Percentiles rank a stretch among this genome's conserved stretches.
Evolutionary conservation across 1,140 invertebrate genomes (phyloP).

Genomic region (Acromyrmex charruanus): DNA sequence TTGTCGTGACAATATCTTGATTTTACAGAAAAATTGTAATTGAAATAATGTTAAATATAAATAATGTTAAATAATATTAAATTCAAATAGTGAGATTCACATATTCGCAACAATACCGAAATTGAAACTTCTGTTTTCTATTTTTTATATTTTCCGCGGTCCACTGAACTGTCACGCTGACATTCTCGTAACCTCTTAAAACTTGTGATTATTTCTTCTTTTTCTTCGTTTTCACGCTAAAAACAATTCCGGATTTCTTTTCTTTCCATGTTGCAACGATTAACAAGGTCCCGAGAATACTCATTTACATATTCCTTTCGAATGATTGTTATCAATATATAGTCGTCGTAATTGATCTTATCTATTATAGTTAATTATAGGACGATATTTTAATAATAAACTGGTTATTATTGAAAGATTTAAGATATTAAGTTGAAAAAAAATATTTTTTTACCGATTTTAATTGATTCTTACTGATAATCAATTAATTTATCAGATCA

Average conservation of each 20-base stretch:
- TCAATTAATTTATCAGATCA: not conserved
- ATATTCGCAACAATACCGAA: not conserved
- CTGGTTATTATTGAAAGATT: not conserved
- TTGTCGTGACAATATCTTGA: too few species aligned
- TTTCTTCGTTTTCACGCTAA: not conserved
- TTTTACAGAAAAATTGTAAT: conserved; percentile 19
- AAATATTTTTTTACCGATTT: conserved; percentile 5
- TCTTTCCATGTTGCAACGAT: not conserved
- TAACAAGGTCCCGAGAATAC: not conserved
- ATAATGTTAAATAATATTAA: conserved; percentile 8
- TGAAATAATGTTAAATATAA: not conserved
- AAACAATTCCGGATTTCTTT: conserved; percentile 27
- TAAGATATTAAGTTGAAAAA: not conserved
- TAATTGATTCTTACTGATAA: too few species aligned
- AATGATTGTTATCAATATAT: not conserved
- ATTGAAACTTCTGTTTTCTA: conserved; percentile 4
- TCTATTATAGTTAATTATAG: too few species aligned
- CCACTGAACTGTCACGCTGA: not conserved
- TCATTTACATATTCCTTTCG: not conserved
- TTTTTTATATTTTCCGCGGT: conserved; percentile 4
- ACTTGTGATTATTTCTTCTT: conserved; percentile 10
- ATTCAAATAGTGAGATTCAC: not conserved
- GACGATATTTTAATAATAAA: not conserved
- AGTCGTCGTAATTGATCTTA: not conserved
- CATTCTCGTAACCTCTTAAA: conserved; percentile 4